Base-by-base conservation (phyloP, 2,797 vertebrate genomes). In the Diceros bicornis region DNA sequence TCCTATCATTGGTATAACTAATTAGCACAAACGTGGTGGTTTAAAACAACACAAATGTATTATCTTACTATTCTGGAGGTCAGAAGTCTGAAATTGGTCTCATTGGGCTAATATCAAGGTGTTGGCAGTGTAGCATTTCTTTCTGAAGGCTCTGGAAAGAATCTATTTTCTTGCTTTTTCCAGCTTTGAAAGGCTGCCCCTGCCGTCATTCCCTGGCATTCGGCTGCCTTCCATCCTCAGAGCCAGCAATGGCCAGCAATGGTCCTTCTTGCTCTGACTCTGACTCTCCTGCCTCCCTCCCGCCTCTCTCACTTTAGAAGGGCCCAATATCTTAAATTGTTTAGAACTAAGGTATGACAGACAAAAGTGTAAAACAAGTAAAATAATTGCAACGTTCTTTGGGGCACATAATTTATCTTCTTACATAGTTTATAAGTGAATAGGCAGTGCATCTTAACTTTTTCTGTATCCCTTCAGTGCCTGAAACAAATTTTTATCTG, bases 291-390 rank as follows among this genome's bases (percentile, higher is more conserved):
- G 74, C 4, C 9, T 69, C 32, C 8, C 1, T 84, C 23, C 25
- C 27, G 79, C 4, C 10, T 41, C 41, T 4, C 41, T 41, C 41
- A 41, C 6, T 44, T 68, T 68, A 11, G 18, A 37, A 96, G 57
- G 17, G 5, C 6, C 11, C 27, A 11, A 59, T 68, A 23, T 1
- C 3, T 72, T 79, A 83, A 91, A 41, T 5, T 64, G 0, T 55
- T 81, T 59, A 82, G 57, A 27, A 75, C 12, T 32, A 77, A 47
- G 0, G 1, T 86, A 9, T 83, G 37, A 64, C 20, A 59, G 11
- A 61, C 0, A 34, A 92, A 62, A 13, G 44, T 47, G 74, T 52
- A 95, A 94, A 79, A 74, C 23, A 78, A 85, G 13, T 44, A 82
- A 57, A 90, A 90, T 83, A 86, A 87, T 57, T 34, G 61, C 8